Evolutionary conservation across 1,140 invertebrate species (phyloP).

Genomic region (Caenorhabditis brenneri): DNA sequence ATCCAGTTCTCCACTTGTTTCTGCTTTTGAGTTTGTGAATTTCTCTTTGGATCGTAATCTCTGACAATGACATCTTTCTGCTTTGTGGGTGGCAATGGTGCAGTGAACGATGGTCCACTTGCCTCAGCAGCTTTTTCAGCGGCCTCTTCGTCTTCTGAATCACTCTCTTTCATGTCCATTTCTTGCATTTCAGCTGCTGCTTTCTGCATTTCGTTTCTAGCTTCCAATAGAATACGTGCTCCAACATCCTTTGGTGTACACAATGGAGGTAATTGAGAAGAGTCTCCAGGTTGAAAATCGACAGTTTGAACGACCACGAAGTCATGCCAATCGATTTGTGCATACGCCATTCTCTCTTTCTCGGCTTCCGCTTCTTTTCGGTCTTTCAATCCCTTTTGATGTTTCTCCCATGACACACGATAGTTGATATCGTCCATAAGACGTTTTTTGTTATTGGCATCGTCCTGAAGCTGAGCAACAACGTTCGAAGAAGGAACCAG

Average conservation of each 20-base stretch:
- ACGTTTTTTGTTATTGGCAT: conserved; percentile 63
- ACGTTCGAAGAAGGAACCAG: conserved; percentile 63
- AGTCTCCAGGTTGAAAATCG: conserved; percentile 84
- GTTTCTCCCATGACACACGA: conserved; percentile 91
- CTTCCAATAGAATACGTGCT: conserved; percentile 65
- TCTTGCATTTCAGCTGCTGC: conserved; percentile 65
- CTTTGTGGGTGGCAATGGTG: conserved; percentile 48
- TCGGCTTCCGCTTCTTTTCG: conserved; percentile 83
- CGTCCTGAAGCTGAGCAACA: conserved; percentile 59
- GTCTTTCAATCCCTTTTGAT: conserved; percentile 82
- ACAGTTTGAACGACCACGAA: conserved; percentile 99
- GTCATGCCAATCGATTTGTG: conserved; percentile 99
- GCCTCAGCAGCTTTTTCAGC: background rate
- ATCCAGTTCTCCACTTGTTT: conserved; percentile 84
- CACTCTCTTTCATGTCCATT: conserved; percentile 70
- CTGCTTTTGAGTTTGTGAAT: conserved; percentile 69
- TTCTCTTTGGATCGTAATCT: conserved; percentile 85
- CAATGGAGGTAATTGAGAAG: conserved; percentile 65
- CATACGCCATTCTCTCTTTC: conserved; percentile 90
- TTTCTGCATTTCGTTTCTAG: conserved; percentile 65
- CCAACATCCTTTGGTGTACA: conserved; percentile 69
- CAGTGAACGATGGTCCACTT: background rate
- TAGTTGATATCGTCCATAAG: conserved; percentile 90
- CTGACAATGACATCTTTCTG: conserved; percentile 83
- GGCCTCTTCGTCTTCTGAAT: conserved; percentile 60